Evolutionary conservation across 2,888 invertebrate species (phyloP), one percentile per base, ranked within the genome.

Genomic region (Sphinx pinastri): DNA sequence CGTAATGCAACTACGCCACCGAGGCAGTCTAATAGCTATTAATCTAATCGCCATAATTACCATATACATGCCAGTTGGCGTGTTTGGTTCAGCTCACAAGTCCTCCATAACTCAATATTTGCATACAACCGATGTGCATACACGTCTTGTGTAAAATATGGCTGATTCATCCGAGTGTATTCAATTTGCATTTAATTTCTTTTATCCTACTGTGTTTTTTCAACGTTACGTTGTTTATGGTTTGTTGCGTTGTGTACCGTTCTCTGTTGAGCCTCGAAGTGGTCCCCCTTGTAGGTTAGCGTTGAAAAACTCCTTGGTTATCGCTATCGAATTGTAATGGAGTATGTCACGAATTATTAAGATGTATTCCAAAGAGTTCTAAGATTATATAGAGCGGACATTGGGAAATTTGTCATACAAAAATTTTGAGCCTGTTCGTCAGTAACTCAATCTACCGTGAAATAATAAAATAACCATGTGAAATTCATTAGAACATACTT

Each of bases 141-240:
- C 16, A 63, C 63, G 49, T 63, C 63, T 63, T 38, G 16, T 7
- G 13, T 63, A 63, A 63, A 49, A 63, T 63, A 63, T 63, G 49
- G 49, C 47, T 63, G 63, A 63, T 19, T 63, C 63, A 63, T 19
- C 49, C 47, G 19, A 63, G 13, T 63, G 49, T 63, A 63, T 63
- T 63, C 49, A 63, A 63, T 63, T 63, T 63, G 63, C 63, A 63
- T 63, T 13, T 49, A 63, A 63, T 63, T 63, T 63, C 49, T 49
- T 19, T 19, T 63, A 19, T 63, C 63, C 63, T 19, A n/a, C 47
- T 63, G 63, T 13, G 49, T 49, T 63, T 63, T 63, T 63, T 63
- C 19, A 16, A 49, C 63, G 13, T 19, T 47, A 49, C 12, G 19
- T 63, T 63, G 19, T 63, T 63, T 63, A 63, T 63, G 47, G 49